phyloP scores from a whole-genome alignment of 2,888 invertebrate genomes.

The Spisula solida region DNA sequence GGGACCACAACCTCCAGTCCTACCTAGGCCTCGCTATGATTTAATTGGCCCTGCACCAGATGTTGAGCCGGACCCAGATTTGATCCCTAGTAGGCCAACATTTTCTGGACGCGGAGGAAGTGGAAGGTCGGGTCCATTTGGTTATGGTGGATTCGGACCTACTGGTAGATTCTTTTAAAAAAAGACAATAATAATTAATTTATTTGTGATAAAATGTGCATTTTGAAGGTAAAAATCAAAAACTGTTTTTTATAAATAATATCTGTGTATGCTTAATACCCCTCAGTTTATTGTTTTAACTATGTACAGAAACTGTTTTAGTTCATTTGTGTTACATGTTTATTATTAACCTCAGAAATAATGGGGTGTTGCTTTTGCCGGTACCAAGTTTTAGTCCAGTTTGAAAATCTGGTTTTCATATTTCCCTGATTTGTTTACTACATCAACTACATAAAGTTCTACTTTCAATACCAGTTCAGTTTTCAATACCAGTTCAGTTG shows the following conservation, averaged over 20 bases:
- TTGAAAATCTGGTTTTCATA: too few relatives aligned
- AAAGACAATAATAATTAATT: background rate
- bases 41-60: constrained; percentile 66
- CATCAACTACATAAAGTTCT: too few relatives aligned
- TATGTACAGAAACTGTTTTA: background rate
- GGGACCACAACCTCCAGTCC: constrained; percentile 50
- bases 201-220: background rate
- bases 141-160: constrained; percentile 56
- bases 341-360: background rate
- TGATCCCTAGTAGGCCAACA: constrained; percentile 58
- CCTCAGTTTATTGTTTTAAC: background rate
- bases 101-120: constrained; percentile 35
- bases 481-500: too few relatives aligned
- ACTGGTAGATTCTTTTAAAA: constrained; percentile 59
- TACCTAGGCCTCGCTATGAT: constrained; percentile 68
- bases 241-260: too few relatives aligned
- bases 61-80: constrained; percentile 63
- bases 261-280: too few relatives aligned
- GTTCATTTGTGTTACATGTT: background rate
- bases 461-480: too few relatives aligned
- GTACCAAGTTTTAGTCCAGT: too few relatives aligned
- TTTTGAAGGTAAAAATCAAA: too few relatives aligned
- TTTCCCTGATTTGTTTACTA: too few relatives aligned
- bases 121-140: constrained; percentile 56
- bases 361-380: background rate